Base-by-base conservation (phyloP, 2,888 invertebrate species). In the Aleiodes testaceus region DNA sequence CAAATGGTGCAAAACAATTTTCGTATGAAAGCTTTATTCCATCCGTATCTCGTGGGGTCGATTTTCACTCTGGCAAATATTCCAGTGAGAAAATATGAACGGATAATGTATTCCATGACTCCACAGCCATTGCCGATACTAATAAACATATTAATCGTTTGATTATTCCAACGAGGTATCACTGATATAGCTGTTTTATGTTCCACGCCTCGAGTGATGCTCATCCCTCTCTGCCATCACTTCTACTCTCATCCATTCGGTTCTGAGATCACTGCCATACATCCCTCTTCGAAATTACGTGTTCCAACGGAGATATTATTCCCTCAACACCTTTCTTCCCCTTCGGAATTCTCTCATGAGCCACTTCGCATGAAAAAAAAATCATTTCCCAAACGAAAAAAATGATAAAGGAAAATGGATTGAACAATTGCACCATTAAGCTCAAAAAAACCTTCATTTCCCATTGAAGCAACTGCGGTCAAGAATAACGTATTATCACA, bases 121-220 rank as follows among this genome's bases (percentile, higher is more conserved):
- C 45, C 45, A 75, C 75, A 77, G 77, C 79, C 81, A 78, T 80
- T 79, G 79, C 79, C 81, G 79, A 82, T 82, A 82, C 80, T 80
- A 81, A 82, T 82, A 82, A 82, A 82, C 82, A 82, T 82, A 82
- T 82, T 82, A 82, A 82, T 82, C 81, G 82, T 80, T 81, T 81
- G 81, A 82, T 82, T 82, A 82, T 82, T 78, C 82, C 78, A 79
- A 81, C 77, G 78, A 78, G 79, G 78, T 77, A 78, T 80, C 79
- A 79, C 77, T 78, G 77, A 78, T 79, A 79, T 75, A 76, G 72
- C 77, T 77, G 75, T 79, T 78, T 78, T 79, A 78, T 77, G 75
- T 71, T 73, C 76, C 75, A 77, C 79, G 76, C 79, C 76, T 77
- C 77, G 74, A 65, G 70, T 79, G 77, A 70, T 75, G 77, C 74